Evolutionary conservation across 2,888 invertebrate species (phyloP).

Genomic region (Augiades crinisus): DNA sequence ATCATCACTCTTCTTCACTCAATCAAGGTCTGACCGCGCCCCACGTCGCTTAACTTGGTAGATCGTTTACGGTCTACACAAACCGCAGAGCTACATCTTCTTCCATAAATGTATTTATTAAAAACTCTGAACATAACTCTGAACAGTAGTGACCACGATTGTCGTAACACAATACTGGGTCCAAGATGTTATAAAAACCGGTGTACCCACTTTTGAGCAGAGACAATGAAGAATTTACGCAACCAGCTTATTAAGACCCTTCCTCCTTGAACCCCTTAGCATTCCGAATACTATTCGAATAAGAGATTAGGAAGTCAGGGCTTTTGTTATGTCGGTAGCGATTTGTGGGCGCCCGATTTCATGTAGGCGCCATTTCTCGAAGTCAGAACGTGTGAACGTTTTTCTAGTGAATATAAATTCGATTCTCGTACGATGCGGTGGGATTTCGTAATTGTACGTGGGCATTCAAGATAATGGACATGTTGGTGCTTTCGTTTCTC

Average conservation of each 20-base stretch:
- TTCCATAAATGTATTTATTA: too few species aligned
- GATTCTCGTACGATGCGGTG: constrained; percentile 44
- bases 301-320: constrained; percentile 32
- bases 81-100: too few species aligned
- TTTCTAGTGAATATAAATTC: constrained; percentile 56
- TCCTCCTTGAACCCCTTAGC: constrained; percentile 35
- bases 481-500: constrained; percentile 36
- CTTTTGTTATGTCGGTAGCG: constrained; percentile 35
- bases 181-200: constrained; percentile 46
- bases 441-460: constrained; percentile 53
- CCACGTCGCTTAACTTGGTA: too few species aligned
- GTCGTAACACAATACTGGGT: constrained; percentile 6
- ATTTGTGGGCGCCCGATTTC: constrained; percentile 39
- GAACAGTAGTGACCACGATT: background rate
- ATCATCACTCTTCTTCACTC: too few species aligned
- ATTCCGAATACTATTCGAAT: constrained; percentile 22
- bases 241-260: constrained; percentile 47
- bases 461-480: constrained; percentile 35
- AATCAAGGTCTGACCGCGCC: too few species aligned
- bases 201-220: constrained; percentile 62
- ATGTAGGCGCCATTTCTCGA: constrained; percentile 31
- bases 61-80: too few species aligned
- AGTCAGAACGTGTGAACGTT: constrained; percentile 47
- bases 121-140: too few species aligned
- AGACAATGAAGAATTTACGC: constrained; percentile 57